Conservation (phyloP, 2,113 vertebrate genomes). For the Seriola aureovittata region DNA sequence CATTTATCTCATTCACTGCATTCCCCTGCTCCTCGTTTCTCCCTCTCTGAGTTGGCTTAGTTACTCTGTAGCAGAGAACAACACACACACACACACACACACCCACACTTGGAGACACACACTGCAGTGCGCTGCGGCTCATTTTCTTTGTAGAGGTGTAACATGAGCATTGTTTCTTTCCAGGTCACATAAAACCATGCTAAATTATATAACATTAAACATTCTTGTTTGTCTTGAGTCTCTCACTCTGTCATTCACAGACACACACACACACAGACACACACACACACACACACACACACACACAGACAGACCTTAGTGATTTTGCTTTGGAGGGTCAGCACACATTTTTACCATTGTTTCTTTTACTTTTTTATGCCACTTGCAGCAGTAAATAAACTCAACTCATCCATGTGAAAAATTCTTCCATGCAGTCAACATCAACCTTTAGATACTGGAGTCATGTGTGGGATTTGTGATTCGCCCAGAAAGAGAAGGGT, state of each 20-base stretch:
- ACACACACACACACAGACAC: slow-evolving; percentile 5
- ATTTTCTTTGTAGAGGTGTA: slow-evolving; percentile 56
- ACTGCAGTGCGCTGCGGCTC: slow-evolving; percentile 26
- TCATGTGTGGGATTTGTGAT: neutral
- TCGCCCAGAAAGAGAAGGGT: neutral
- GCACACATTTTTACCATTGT: neutral
- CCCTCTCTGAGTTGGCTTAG: slow-evolving; percentile 57
- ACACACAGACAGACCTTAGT: neutral
- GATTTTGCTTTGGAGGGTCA: neutral
- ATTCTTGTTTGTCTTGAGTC: slow-evolving; percentile 5
- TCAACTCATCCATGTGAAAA: neutral
- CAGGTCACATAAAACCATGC: slow-evolving; percentile 48
- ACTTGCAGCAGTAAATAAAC: slow-evolving; percentile 4
- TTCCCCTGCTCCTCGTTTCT: slow-evolving; percentile 68
- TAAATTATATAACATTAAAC: slow-evolving; percentile 54
- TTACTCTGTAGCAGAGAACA: slow-evolving; percentile 57
- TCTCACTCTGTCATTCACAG: neutral
- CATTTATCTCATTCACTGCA: slow-evolving; percentile 77
- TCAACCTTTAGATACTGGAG: neutral
- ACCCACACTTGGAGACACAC: neutral
- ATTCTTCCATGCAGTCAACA: neutral
- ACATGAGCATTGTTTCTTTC: slow-evolving; percentile 50
- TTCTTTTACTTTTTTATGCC: neutral
- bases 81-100: slow-evolving; percentile 11
- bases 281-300: neutral